phyloP scores from a whole-genome alignment of 2,113 vertebrate species.

The Psammodynastes pulverulentus region DNA sequence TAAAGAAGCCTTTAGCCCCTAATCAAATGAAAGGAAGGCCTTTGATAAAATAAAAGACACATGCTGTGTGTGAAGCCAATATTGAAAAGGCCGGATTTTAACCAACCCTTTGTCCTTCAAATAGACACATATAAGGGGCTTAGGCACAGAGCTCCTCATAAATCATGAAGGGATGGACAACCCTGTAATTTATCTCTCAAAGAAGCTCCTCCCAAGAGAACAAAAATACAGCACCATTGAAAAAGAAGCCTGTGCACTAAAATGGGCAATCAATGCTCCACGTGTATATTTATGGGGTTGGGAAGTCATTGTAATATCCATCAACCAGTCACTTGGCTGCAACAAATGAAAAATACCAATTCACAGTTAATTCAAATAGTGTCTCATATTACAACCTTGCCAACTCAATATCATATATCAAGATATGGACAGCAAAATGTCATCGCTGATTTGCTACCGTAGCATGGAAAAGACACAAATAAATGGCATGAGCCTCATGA shows the following conservation, averaged over 20 bases:
- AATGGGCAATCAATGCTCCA: background rate
- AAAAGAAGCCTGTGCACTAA: background rate
- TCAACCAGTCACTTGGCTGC: background rate
- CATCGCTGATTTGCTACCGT: background rate
- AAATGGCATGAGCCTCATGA: background rate
- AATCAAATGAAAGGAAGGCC: background rate
- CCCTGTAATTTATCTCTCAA: background rate
- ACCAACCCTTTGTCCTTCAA: background rate
- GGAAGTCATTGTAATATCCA: background rate
- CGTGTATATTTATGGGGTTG: background rate
- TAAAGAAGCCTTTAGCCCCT: background rate
- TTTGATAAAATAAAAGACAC: background rate
- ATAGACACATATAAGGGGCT: background rate
- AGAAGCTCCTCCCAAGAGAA: background rate
- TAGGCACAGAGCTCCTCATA: background rate
- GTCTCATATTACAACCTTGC: background rate
- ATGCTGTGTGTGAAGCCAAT: background rate
- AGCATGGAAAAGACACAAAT: background rate
- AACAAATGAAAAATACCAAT: background rate
- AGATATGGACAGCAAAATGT: background rate
- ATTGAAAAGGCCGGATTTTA: background rate
- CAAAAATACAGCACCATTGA: background rate
- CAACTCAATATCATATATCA: background rate
- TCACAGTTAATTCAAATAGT: background rate
- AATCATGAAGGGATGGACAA: background rate